Evolutionary conservation across 2,888 invertebrate genomes (phyloP), one percentile per base, ranked within the genome.

Genomic region (Strigamia transsilvanica): DNA sequence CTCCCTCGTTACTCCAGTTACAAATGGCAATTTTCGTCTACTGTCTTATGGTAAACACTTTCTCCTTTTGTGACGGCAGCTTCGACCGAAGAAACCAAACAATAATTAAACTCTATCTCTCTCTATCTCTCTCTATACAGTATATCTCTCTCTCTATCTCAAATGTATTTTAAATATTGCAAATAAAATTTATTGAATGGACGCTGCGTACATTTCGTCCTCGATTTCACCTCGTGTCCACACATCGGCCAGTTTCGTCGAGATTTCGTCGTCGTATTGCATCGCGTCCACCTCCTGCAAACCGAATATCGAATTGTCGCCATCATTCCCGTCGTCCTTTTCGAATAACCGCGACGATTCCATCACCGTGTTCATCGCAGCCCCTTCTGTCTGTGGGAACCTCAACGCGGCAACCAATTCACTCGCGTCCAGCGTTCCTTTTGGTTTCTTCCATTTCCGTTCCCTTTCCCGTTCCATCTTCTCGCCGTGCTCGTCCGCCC

Each of bases 161-260:
- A 51, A 51, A 51, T 51, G 51, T 51, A 51, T 51, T 51, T 51
- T 51, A 51, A 51, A 51, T 51, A 51, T 51, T 51, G 51, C 51
- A 51, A 51, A 51, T 51, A 51, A 51, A 51, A 18, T 51, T 51
- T 51, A 51, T 51, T 51, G n/a, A 51, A n/a, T 51, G 51, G n/a
- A 51, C n/a, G 4, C 51, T 12, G 12, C 10, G 2, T 13, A 10
- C 46, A 46, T 10, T 10, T 46, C 46, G 12, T 46, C 15, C 46
- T 46, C 46, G 15, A 46, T 46, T 46, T 46, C 46, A 15, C 15
- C 46, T 3, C 15, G 4, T 3, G 12, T 51, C 51, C 51, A 51
- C 12, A 51, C 51, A n/a, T n/a, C 18, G 18, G n/a, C 6, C n/a
- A 51, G 18, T 51, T 51, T 51, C 12, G 1, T 51, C 51, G 51